Evolutionary conservation across 2,113 vertebrate species (phyloP).

Genomic region (Perca fluviatilis): DNA sequence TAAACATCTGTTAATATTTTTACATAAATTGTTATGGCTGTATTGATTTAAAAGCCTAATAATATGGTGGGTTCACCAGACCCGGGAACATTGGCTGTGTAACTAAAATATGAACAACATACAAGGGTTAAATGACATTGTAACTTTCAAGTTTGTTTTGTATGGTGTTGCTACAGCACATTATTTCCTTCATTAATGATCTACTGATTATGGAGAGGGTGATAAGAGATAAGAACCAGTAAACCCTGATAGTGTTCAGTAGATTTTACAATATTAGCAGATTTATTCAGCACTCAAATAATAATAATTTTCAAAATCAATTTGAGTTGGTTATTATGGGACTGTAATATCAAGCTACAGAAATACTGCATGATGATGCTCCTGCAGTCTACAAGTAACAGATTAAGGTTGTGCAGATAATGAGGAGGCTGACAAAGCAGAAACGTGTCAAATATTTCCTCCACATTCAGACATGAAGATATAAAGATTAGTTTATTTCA

Average conservation of each 20-base stretch:
- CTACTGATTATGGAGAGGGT: constrained; percentile 10
- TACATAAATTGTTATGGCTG: no score
- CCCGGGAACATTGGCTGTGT: no score
- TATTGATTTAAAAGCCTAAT: no score
- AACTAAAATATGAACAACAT: no score
- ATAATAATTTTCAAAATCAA: background rate
- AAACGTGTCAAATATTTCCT: constrained; percentile 13
- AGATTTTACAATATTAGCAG: constrained; percentile 6
- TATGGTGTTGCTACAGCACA: background rate
- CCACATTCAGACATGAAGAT: constrained; percentile 5
- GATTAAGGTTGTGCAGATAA: constrained; percentile 34
- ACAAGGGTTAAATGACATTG: constrained; percentile 16
- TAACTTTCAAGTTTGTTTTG: constrained; percentile 4
- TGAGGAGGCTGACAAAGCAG: constrained; percentile 35
- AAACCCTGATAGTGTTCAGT: background rate
- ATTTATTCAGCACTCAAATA: constrained; percentile 26
- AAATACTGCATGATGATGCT: background rate
- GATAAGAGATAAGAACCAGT: constrained; percentile 33
- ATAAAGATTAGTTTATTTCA: constrained; percentile 22
- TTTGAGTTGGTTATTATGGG: background rate
- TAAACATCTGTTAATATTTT: no score
- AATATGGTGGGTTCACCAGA: no score
- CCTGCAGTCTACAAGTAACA: background rate
- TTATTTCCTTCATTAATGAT: constrained; percentile 34
- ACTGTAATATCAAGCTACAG: background rate